Conservation (phyloP, 2,797 vertebrate species). For the Pristis pectinata region DNA sequence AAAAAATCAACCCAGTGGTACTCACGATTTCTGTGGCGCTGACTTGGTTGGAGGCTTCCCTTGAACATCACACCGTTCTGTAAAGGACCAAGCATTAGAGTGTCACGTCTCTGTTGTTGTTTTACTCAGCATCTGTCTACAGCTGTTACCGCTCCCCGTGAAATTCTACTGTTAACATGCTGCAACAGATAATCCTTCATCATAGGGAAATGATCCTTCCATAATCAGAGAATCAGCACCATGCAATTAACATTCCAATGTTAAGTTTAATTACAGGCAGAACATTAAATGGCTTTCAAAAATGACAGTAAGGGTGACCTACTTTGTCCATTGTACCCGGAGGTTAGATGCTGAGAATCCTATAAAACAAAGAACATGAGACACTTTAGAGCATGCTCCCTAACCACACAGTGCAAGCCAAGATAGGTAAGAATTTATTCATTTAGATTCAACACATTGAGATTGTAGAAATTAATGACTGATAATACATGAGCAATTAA, state of each 20-base stretch:
- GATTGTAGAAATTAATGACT: constrained; percentile 34
- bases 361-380: constrained; percentile 56
- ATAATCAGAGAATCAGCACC: constrained; percentile 40
- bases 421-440: constrained; percentile 27
- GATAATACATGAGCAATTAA: constrained; percentile 35
- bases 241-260: constrained; percentile 47
- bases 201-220: constrained; percentile 45
- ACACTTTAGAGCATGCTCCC: constrained; percentile 5
- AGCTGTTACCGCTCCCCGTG: constrained; percentile 51
- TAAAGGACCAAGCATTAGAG: constrained; percentile 57
- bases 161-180: constrained; percentile 49
- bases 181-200: constrained; percentile 51
- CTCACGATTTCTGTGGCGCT: constrained; percentile 85
- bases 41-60: constrained; percentile 81
- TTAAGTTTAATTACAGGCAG: constrained; percentile 46
- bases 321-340: constrained; percentile 90
- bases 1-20: constrained; percentile 55
- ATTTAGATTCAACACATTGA: neutral
- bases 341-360: constrained; percentile 86
- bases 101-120: constrained; percentile 53
- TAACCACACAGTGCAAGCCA: neutral
- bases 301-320: constrained; percentile 57
- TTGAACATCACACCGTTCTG: constrained; percentile 82
- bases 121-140: constrained; percentile 52
- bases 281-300: constrained; percentile 42